Evolutionary conservation across 2,888 invertebrate species (phyloP).

Genomic region (Bibio marci): DNA sequence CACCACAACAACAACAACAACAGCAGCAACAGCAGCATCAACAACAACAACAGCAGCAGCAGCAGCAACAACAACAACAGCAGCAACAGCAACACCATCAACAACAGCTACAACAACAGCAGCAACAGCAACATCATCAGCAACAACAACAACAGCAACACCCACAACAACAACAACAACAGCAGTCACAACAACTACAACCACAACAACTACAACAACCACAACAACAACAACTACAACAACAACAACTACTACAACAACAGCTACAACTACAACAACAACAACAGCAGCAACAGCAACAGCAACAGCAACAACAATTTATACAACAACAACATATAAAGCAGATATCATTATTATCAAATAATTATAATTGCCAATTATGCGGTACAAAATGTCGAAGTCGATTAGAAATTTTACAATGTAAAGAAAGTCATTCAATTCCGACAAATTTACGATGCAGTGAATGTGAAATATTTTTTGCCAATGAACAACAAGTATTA

Average conservation of each 20-base stretch:
- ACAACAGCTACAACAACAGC: too few species aligned
- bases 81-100: too few species aligned
- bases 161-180: neutral
- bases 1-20: neutral
- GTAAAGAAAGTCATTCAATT: slow-evolving; percentile 7
- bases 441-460: slow-evolving; percentile 4
- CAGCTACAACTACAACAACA: neutral
- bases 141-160: neutral
- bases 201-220: too few species aligned
- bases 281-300: too few species aligned
- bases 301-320: neutral
- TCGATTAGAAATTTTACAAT: slow-evolving; percentile 2
- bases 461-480: slow-evolving; percentile 8
- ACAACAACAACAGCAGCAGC: neutral
- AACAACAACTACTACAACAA: neutral
- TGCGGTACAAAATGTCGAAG: slow-evolving; percentile 6
- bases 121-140: neutral
- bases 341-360: neutral
- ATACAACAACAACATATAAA: neutral
- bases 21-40: neutral
- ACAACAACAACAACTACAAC: neutral
- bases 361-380: slow-evolving; percentile 6
- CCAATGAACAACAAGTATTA: slow-evolving; percentile 4
- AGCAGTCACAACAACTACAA: too few species aligned
- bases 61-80: neutral